Evolutionary conservation across 1,140 invertebrate species (phyloP), one percentile per base, ranked within the genome.

Genomic region (Anastatus disparis): DNA sequence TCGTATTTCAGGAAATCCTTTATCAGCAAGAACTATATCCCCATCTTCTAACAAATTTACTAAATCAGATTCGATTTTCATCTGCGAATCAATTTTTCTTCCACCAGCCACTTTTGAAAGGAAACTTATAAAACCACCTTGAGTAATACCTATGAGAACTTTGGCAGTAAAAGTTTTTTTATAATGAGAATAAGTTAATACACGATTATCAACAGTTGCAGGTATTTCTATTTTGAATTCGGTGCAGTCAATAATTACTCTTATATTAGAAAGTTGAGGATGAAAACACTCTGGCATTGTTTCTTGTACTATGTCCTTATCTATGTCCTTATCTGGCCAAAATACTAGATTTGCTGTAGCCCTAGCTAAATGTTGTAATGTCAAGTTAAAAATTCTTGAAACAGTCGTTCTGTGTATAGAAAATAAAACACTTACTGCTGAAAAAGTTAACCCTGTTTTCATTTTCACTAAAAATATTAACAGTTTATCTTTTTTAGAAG

Each of bases 221-320:
- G 80, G 82, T 17, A 72, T 73, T 76, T 85, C 77, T 82, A 85
- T 59, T n/a, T n/a, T n/a, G n/a, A n/a, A n/a, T n/a, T n/a, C n/a
- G n/a, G n/a, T n/a, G n/a, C n/a, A n/a, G n/a, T 85, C 82, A 64
- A 84, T 79, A 52, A 85, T 84, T 2, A 83, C 80, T 73, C 82
- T 73, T 52, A 76, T 81, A 44, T 79, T 73, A 46, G 65, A 67
- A 76, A 81, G 84, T 58, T 75, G 52, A 27, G 55, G 17, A 15
- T 52, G 71, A 72, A 35, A 58, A 17, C 26, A 56, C 10, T 4
- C 58, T 15, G 76, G 76, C 56, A 78, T 70, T n/a, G 61, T 74
- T 68, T 7, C 61, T 74, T 64, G 44, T 9, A 78, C n/a, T n/a
- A n/a, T n/a, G n/a, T n/a, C n/a, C n/a, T n/a, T n/a, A n/a, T n/a